A percentile compares a stretch with the other conserved stretches of the same genome.
Conservation (phyloP, 2,113 vertebrate species). For the Eupsittula cactorum region DNA sequence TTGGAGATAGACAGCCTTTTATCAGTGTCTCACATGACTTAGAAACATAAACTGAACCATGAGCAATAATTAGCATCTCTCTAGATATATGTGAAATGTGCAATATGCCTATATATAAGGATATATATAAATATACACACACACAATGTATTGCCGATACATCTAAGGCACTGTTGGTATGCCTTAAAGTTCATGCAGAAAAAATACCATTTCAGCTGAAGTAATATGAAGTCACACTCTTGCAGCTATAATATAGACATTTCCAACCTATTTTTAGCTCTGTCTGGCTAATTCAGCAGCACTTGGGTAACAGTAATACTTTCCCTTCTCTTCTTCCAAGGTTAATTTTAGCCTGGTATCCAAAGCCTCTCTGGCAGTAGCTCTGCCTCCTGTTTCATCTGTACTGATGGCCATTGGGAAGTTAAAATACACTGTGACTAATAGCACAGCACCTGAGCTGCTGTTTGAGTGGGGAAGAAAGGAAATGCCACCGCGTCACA, state of each 20-base stretch:
- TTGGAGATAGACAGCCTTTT: background rate
- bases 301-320: background rate
- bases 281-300: background rate
- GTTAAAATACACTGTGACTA: background rate
- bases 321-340: background rate
- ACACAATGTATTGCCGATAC: background rate
- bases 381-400: background rate
- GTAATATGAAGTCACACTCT: background rate
- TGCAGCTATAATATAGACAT: background rate
- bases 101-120: background rate
- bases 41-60: background rate
- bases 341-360: background rate
- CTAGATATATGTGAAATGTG: background rate
- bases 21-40: background rate
- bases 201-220: background rate
- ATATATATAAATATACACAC: background rate
- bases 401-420: background rate
- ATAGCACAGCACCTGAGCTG: background rate
- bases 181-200: background rate
- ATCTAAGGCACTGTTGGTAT: background rate
- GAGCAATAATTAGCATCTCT: background rate
- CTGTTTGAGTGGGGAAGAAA: background rate
- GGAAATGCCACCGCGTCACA: rapidly evolving
- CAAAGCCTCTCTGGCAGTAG: background rate
- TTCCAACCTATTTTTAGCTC: background rate